Conservation (phyloP, 2,888 invertebrate genomes). For the Aplocera efformata region DNA sequence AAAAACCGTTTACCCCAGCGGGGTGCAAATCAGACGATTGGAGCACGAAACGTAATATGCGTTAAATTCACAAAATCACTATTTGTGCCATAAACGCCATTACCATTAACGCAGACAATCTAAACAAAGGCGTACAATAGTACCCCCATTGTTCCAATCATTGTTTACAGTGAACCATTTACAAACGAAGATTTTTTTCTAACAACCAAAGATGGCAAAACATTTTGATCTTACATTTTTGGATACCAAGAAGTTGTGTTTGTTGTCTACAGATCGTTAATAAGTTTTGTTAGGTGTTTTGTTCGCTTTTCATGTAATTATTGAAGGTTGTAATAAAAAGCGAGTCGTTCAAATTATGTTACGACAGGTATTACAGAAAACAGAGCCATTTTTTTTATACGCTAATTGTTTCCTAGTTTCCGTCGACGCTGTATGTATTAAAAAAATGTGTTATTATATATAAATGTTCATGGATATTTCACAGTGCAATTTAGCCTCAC, state of each 20-base stretch:
- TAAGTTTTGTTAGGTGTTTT: constrained; percentile 34
- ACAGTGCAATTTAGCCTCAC: no score
- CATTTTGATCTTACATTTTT: constrained; percentile 33
- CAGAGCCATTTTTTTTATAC: no score
- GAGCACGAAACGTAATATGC: constrained; percentile 41
- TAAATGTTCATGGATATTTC: no score
- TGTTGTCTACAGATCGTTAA: constrained; percentile 35
- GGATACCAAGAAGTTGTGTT: constrained; percentile 53
- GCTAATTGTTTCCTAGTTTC: no score
- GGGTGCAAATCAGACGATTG: constrained; percentile 20
- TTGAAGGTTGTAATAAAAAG: constrained; percentile 8
- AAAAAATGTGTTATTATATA: no score
- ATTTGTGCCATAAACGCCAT: constrained; percentile 56
- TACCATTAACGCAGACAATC: constrained; percentile 62
- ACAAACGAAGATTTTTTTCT: constrained; percentile 38
- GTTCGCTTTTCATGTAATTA: constrained; percentile 34
- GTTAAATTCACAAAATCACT: constrained; percentile 64
- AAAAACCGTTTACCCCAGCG: constrained; percentile 22
- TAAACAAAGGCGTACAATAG: constrained; percentile 51
- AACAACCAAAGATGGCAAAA: constrained; percentile 27
- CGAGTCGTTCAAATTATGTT: no score
- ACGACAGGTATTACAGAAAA: no score
- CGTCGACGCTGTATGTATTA: no score
- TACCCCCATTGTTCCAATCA: constrained; percentile 26
- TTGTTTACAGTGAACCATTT: constrained; percentile 73